Percentiles rank a stretch among this genome's conserved stretches.
Evolutionary conservation across 2,888 invertebrate species (phyloP).

Genomic region (Melanostoma scalare): DNA sequence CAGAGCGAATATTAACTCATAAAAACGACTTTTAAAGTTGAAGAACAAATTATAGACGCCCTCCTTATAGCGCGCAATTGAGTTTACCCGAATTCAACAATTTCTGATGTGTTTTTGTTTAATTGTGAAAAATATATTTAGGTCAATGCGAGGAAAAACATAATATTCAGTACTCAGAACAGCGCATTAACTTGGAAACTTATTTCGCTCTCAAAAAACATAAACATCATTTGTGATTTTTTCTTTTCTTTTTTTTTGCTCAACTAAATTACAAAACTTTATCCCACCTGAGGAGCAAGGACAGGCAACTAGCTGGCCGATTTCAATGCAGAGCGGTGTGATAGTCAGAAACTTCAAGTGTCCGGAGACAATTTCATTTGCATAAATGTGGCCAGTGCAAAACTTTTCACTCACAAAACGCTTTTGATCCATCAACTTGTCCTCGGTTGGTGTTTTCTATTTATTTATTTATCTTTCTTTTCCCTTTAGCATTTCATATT

Average conservation of each 20-base stretch:
- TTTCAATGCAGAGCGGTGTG: background rate
- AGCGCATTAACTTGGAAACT: conserved; percentile 55
- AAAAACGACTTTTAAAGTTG: too few species aligned
- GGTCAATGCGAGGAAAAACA: conserved; percentile 44
- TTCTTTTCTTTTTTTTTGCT: background rate
- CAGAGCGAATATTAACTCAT: too few species aligned
- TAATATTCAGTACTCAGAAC: conserved; percentile 47
- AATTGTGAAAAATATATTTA: too few species aligned
- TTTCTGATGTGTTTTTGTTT: too few species aligned
- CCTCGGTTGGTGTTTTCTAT: background rate
- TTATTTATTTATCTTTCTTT: background rate
- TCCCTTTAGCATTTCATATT: conserved; percentile 26
- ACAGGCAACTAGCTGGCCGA: too few species aligned
- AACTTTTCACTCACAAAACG: conserved; percentile 52
- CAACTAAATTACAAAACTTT: conserved; percentile 54
- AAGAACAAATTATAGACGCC: too few species aligned
- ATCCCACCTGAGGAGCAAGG: conserved; percentile 25
- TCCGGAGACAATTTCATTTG: conserved; percentile 64
- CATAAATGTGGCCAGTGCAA: conserved; percentile 53
- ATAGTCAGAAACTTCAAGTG: conserved; percentile 15
- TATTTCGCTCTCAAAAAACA: conserved; percentile 52
- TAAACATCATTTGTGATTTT: conserved; percentile 51
- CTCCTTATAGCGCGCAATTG: too few species aligned
- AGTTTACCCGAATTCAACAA: too few species aligned
- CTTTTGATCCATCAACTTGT: conserved; percentile 53